Percentiles rank a stretch among this genome's conserved stretches.
Conservation (phyloP, 2,113 vertebrate genomes). For the Cinclus mexicanus region DNA sequence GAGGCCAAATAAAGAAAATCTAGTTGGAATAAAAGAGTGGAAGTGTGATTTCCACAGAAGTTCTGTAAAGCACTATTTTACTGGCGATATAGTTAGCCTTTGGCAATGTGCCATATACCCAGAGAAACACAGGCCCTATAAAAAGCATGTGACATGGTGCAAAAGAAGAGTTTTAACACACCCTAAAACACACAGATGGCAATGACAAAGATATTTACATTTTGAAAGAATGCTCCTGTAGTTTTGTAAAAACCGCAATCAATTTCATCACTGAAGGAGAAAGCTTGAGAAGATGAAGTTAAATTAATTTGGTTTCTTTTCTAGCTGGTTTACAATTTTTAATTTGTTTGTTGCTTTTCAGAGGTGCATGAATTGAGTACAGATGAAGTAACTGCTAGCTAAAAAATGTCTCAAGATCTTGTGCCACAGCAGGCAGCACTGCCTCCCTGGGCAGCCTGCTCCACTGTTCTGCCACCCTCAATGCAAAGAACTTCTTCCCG, state of each 20-base stretch:
- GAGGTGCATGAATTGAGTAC: not conserved
- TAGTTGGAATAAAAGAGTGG: not conserved
- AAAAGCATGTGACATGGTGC: not conserved
- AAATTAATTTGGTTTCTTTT: not conserved
- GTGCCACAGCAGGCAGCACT: not conserved
- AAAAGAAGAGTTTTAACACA: conserved; percentile 3
- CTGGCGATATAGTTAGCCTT: not conserved
- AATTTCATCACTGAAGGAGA: not conserved
- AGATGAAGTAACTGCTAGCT: not conserved
- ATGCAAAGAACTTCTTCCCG: not conserved
- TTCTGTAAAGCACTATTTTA: conserved; percentile 29
- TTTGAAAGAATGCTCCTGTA: not conserved
- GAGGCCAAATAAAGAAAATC: not conserved
- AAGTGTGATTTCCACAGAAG: not conserved
- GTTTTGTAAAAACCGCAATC: not conserved
- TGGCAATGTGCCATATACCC: not conserved
- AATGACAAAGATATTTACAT: not conserved
- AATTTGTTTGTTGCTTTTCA: not conserved
- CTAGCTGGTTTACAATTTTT: not conserved
- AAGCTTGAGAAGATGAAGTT: not conserved
- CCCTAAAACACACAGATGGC: conserved; percentile 5
- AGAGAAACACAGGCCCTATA: not conserved
- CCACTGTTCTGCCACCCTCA: not conserved
- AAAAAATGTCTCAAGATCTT: not conserved
- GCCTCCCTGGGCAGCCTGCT: not conserved